Evolutionary conservation across 1,140 invertebrate species (phyloP), one percentile per base, ranked within the genome.

Genomic region (Phortica variegata): DNA sequence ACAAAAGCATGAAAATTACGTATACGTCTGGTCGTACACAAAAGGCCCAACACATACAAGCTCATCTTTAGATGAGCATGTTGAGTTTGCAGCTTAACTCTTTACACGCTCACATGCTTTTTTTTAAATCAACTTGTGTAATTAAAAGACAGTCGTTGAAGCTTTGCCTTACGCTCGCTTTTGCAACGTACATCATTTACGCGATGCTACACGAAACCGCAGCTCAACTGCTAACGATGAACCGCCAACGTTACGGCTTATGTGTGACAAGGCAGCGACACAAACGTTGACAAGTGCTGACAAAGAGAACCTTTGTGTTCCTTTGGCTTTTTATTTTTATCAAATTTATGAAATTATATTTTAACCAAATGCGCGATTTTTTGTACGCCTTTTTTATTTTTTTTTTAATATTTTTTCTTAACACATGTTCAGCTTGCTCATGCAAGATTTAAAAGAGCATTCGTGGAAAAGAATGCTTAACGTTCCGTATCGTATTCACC

Each of bases 1-100:
- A n/a, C n/a, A n/a, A n/a, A n/a, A n/a, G n/a, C n/a, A n/a, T n/a
- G n/a, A n/a, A n/a, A 45, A 44, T 58, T 29, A 68, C 59, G 62
- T 66, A 56, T 52, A 61, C 62, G 62, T 66, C 62, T 66, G 48
- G 48, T 49, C 52, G 47, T 49, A 40, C 62, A 56, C 53, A 61
- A 52, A 56, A 56, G 47, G 43, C 17, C 10, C 33, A 31, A 23
- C 31, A 38, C 12, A 43, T 34, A 29, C 43, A 12, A 18, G 36
- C 7, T 17, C 17, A 29, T 6, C 26, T 29, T 29, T 29, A 12
- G 26, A 29, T 29, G 6, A 12, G 19, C 6, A 18, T 13, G 16
- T n/a, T 13, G 17, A 26, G 20, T 15, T 31, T 18, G 13, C 49
- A 47, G 32, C 32, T 19, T 33, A 39, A 49, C 54, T 47, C 54